Evolutionary conservation across 2,113 vertebrate species (phyloP).

Genomic region (Nibea coibor): DNA sequence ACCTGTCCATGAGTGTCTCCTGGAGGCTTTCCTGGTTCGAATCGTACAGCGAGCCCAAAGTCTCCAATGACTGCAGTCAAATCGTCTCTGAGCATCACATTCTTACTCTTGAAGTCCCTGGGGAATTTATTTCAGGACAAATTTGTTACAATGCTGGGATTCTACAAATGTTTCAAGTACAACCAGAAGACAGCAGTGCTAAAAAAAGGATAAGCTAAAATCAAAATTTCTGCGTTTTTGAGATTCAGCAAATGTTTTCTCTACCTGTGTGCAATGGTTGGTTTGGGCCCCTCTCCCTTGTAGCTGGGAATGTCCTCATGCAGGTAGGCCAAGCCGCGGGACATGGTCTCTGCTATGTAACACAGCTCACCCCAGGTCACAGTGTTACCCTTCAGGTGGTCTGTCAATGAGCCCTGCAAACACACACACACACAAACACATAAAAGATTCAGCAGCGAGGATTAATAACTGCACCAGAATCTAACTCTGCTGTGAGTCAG

Average conservation of each 20-base stretch:
- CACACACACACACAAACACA: neutral
- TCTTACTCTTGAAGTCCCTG: constrained; percentile 99
- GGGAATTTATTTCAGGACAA: constrained; percentile 24
- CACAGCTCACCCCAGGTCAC: constrained; percentile 97
- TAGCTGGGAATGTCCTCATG: constrained; percentile 96
- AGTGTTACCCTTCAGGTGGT: constrained; percentile 96
- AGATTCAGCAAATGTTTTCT: neutral
- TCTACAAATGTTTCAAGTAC: neutral
- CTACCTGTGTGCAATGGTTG: constrained; percentile 97
- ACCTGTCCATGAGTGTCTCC: constrained; percentile 99
- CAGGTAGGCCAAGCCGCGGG: constrained; percentile 94
- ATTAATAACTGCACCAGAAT: constrained; percentile 16
- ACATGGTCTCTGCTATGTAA: constrained; percentile 95
- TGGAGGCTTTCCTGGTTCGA: constrained; percentile 97
- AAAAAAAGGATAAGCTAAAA: neutral
- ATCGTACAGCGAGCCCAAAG: constrained; percentile 96
- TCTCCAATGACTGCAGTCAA: constrained; percentile 95
- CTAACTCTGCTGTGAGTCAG: neutral
- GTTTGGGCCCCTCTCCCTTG: constrained; percentile 94
- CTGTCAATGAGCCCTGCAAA: constrained; percentile 93
- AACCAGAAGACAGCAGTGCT: neutral
- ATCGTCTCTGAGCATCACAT: constrained; percentile 94
- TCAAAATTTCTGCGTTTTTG: neutral
- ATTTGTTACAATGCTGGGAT: neutral
- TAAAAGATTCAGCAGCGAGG: constrained; percentile 12